Base-by-base conservation (phyloP, 2,797 vertebrate genomes). In the Smutsia temminckii region DNA sequence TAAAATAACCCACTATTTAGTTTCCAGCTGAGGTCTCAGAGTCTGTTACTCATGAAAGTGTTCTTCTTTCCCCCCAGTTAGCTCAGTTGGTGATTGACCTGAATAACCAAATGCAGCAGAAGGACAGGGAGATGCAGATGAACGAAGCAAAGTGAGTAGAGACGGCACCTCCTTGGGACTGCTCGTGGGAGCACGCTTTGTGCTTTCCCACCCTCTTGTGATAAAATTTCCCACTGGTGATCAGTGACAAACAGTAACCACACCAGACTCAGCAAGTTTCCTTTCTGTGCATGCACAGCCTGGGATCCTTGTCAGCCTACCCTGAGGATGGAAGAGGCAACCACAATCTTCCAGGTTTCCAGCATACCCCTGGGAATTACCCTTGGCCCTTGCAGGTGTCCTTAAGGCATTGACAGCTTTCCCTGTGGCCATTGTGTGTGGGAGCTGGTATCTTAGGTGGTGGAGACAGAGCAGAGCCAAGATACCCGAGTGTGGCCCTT, bases 21-120 rank as follows among this genome's bases (percentile, higher is more conserved):
- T 96, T 61, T 46, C 71, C n/a, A 59, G 5, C 77, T 93, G 80
- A 42, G 63, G 88, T 49, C 94, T 37, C 51, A 8, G 66, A 34
- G 12, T 17, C 89, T 79, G 89, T 87, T 46, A 0, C 29, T 96
- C 63, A 96, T 46, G 14, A 40, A 74, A 8, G 1, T 89, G 25
- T 95, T 96, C 79, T 96, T 92, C 93, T 79, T 57, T 93, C 78
- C 97, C 89, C 55, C 0, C 96, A 99, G 99, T 97, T 99, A 97
- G 99, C 99, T 51, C 99, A 99, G 97, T 98, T 98, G 91, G 99
- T 99, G 93, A 99, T 99, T 42, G 99, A 99, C 92, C 98, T 99
- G 92, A 99, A 99, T 97, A 99, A 99, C 98, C 99, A 99, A 98
- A 99, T 99, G 98, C 99, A 99, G 72, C 99, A 99, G 97, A 99